Conservation (phyloP, 2,113 vertebrate species). For the Chauna torquata region DNA sequence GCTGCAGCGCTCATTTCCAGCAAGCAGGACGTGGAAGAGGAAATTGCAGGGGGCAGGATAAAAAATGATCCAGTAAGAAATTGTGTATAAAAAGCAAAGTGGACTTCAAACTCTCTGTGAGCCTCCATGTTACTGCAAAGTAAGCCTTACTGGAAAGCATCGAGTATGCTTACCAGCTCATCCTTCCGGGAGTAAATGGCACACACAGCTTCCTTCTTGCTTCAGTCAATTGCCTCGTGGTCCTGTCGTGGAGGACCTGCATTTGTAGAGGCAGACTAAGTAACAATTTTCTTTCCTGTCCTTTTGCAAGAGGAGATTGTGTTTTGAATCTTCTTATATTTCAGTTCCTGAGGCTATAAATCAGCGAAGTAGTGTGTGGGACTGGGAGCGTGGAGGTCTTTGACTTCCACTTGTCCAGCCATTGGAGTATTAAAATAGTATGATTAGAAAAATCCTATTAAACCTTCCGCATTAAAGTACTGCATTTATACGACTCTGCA, state of each 20-base stretch:
- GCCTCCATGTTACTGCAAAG: neutral
- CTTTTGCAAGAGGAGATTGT: neutral
- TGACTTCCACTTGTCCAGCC: neutral
- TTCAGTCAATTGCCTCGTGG: neutral
- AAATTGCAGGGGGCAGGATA: neutral
- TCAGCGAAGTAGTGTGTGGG: neutral
- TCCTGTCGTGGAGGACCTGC: neutral
- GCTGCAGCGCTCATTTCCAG: neutral
- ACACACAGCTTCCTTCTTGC: neutral
- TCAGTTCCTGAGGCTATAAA: neutral
- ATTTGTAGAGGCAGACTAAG: neutral
- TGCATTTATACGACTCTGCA: neutral
- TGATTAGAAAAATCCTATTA: neutral
- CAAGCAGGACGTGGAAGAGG: neutral
- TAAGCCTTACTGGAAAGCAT: neutral
- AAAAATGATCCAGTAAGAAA: neutral
- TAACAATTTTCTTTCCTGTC: neutral
- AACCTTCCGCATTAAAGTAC: neutral
- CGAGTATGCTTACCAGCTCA: fast-evolving
- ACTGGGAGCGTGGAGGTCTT: neutral
- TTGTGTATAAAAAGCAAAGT: neutral
- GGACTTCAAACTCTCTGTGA: neutral
- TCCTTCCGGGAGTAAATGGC: neutral
- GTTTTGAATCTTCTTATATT: neutral
- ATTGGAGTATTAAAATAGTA: neutral